Evolutionary conservation across 2,888 invertebrate genomes (phyloP).

Genomic region (Selenia dentaria): DNA sequence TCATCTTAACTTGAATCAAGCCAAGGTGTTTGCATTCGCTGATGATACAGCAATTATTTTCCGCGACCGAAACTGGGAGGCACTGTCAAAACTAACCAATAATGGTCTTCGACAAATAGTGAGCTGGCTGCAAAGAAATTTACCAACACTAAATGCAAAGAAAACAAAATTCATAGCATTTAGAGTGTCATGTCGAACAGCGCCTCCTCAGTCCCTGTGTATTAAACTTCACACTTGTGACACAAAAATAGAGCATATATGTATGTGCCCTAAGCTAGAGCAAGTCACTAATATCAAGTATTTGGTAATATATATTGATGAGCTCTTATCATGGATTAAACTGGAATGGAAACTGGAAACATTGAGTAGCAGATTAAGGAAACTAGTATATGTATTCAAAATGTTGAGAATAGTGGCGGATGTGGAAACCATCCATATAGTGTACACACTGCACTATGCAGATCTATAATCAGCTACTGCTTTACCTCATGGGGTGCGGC

Average conservation of each 20-base stretch:
- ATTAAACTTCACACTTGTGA: neutral
- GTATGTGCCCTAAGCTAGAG: neutral
- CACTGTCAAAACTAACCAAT: neutral
- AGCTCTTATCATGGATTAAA: neutral
- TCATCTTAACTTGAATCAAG: no score
- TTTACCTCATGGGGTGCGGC: neutral
- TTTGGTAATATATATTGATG: neutral
- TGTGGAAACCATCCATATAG: neutral
- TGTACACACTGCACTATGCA: neutral
- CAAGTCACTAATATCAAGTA: neutral
- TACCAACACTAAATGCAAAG: neutral
- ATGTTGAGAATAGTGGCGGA: neutral
- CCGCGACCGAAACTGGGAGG: neutral
- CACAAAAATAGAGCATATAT: neutral
- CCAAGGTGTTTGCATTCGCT: neutral
- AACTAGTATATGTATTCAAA: neutral
- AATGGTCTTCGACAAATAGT: neutral
- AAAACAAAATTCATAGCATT: neutral
- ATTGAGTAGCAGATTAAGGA: neutral
- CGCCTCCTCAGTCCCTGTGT: neutral
- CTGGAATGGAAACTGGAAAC: neutral
- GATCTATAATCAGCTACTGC: neutral
- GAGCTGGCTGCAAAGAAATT: neutral
- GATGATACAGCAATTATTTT: neutral
- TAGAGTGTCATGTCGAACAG: neutral